These are phyloP conservation scores for Rhadinocentrus ornatus DNA, from an alignment of 2,797 vertebrate genomes.

Conservation along the genomic window DNA sequence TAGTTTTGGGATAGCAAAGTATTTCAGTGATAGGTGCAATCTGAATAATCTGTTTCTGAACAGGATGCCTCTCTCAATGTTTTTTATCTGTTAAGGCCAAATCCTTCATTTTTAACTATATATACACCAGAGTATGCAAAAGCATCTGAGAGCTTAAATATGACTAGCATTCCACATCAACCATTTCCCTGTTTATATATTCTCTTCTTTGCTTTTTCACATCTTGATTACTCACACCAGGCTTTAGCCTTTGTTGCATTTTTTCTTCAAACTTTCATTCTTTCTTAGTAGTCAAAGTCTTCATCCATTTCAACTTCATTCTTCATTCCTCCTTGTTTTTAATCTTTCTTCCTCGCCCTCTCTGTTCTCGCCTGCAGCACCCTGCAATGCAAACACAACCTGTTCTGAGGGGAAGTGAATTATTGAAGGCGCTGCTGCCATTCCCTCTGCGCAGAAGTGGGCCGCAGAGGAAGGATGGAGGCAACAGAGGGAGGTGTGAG, in stretches of 20 bases:
- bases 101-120: slow-evolving; percentile 27
- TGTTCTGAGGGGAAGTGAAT: slow-evolving; percentile 81
- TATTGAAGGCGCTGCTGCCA: slow-evolving; percentile 76
- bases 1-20: slow-evolving; percentile 7
- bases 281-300: slow-evolving; percentile 62
- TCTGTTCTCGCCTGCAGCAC: slow-evolving; percentile 75
- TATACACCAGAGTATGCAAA: slow-evolving; percentile 1
- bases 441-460: slow-evolving; percentile 74
- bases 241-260: slow-evolving; percentile 26
- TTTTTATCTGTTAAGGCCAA: slow-evolving; percentile 4
- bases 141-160: slow-evolving; percentile 12
- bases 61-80: slow-evolving; percentile 13
- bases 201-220: slow-evolving; percentile 25
- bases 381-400: slow-evolving; percentile 83
- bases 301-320: slow-evolving; percentile 72
- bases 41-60: slow-evolving; percentile 25
- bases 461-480: slow-evolving; percentile 66
- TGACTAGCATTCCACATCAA: slow-evolving; percentile 20
- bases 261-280: slow-evolving; percentile 31
- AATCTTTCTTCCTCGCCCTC: slow-evolving; percentile 72
- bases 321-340: slow-evolving; percentile 72
- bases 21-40: slow-evolving; percentile 13
- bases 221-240: slow-evolving; percentile 57
- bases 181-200: slow-evolving; percentile 14
- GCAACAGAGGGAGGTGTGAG: slow-evolving; percentile 41